Conservation (phyloP, 2,888 invertebrate genomes). For the Ditylenchus weischeri region DNA sequence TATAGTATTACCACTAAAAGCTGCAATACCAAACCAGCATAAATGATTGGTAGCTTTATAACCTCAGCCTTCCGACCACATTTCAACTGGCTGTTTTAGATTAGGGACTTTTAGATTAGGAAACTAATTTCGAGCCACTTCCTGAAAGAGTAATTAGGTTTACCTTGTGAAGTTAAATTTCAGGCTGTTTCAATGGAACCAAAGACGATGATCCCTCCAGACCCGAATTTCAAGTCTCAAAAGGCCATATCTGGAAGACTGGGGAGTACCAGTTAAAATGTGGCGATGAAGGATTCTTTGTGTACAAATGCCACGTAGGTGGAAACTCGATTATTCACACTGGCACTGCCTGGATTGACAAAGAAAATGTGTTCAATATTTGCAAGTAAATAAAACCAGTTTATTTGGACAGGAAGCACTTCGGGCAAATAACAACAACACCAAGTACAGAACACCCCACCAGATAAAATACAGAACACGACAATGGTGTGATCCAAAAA, state of each 20-base stretch:
- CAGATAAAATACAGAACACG: background rate
- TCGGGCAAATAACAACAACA: background rate
- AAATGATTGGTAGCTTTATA: too few relatives aligned
- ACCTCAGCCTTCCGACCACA: too few relatives aligned
- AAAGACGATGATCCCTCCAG: conserved; percentile 41
- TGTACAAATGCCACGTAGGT: conserved; percentile 27
- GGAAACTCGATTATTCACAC: conserved; percentile 1
- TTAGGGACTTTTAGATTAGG: too few relatives aligned
- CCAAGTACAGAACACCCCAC: background rate
- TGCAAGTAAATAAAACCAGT: conserved; percentile 24
- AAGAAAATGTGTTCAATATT: conserved; percentile 35
- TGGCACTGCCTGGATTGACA: conserved; percentile 40
- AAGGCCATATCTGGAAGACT: conserved; percentile 44
- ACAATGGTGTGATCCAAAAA: too few relatives aligned
- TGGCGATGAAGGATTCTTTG: conserved; percentile 48
- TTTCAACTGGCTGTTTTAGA: too few relatives aligned
- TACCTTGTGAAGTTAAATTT: conserved; percentile 7
- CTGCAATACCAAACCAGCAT: too few relatives aligned
- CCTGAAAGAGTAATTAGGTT: background rate
- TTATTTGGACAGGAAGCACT: too few relatives aligned
- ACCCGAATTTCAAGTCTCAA: conserved; percentile 43
- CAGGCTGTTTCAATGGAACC: conserved; percentile 53
- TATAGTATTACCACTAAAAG: too few relatives aligned
- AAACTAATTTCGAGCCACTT: too few relatives aligned
- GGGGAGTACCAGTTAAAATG: conserved; percentile 40